phyloP scores from a whole-genome alignment of 2,113 vertebrate genomes.

The Perccottus glenii region DNA sequence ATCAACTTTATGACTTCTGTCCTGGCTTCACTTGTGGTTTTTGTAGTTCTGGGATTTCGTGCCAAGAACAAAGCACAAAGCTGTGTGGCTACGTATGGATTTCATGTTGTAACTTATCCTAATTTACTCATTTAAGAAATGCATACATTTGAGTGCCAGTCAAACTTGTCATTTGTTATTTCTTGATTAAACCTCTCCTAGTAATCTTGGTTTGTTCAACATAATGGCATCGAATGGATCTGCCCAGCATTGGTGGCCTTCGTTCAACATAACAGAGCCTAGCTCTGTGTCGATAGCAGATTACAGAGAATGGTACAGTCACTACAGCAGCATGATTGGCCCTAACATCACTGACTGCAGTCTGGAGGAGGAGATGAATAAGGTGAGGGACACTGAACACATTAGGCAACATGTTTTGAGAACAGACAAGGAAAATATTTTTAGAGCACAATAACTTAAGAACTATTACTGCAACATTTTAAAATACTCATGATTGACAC shows the following conservation, averaged over 20 bases:
- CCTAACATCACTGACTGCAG: conserved; percentile 78
- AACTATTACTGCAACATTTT: no score
- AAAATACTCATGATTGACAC: neutral
- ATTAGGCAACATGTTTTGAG: neutral
- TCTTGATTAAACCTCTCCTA: conserved; percentile 30
- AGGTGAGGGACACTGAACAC: conserved; percentile 45
- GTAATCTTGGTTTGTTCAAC: conserved; percentile 72
- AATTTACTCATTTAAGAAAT: neutral
- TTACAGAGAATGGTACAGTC: conserved; percentile 78
- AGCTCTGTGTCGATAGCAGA: conserved; percentile 69
- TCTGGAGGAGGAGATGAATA: conserved; percentile 80
- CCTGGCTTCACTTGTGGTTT: conserved; percentile 94
- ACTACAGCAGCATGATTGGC: conserved; percentile 54
- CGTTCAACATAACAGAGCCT: conserved; percentile 72
- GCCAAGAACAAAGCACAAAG: conserved; percentile 92
- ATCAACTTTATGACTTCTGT: conserved; percentile 98
- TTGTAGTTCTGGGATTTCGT: conserved; percentile 95
- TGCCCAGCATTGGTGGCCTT: conserved; percentile 60
- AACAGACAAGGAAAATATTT: no score
- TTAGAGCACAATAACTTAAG: no score
- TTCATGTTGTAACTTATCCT: neutral
- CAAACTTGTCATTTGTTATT: neutral
- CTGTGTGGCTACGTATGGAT: conserved; percentile 89
- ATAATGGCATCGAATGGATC: conserved; percentile 40
- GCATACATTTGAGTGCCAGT: neutral